Evolutionary conservation across 2,888 invertebrate genomes (phyloP), one percentile per base, ranked within the genome.

Genomic region (Limnephilus lunatus): DNA sequence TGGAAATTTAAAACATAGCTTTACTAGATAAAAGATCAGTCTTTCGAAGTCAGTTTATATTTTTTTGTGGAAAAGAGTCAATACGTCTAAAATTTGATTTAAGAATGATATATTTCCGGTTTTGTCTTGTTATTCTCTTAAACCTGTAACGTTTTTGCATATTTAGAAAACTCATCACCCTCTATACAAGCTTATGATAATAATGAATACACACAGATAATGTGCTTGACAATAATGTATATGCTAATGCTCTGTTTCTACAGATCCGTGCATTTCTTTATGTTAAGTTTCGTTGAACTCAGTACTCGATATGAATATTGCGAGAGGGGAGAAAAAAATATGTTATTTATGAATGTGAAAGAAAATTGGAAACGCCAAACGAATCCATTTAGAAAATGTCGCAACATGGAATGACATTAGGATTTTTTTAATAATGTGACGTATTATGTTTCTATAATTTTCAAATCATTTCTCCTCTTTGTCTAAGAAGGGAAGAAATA

Each of bases 201-300:
- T 83, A 83, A 83, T 83, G 83, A 83, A 83, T 83, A 83, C 83
- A 83, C 83, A 83, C 35, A 25, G 68, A 68, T 68, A 83, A 83
- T 32, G 83, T 83, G 25, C 83, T 83, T 80, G 44, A 11, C 32
- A 53, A 89, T 53, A 89, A 89, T 89, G 53, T 80, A 80, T 68
- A 89, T 89, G 89, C 89, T 89, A 89, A 80, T 89, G 31, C 25
- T 2, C 31, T 12, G 80, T 68, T 91, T 81, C 81, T 91, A 81
- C 82, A 81, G 68, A 91, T 87, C 87, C 68, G 32, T 87, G 80
- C 83, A 91, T 81, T 85, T 87, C 48, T 85, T 91, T 91, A 91
- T 91, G 25, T 87, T 48, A 83, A 83, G 90, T 44, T 82, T 82
- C 90, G 83, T 90, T 90, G 83, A 90, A 90, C 90, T 83, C 82